Evolutionary conservation across 2,888 invertebrate genomes (phyloP).

Genomic region (Apocheima hispidaria): DNA sequence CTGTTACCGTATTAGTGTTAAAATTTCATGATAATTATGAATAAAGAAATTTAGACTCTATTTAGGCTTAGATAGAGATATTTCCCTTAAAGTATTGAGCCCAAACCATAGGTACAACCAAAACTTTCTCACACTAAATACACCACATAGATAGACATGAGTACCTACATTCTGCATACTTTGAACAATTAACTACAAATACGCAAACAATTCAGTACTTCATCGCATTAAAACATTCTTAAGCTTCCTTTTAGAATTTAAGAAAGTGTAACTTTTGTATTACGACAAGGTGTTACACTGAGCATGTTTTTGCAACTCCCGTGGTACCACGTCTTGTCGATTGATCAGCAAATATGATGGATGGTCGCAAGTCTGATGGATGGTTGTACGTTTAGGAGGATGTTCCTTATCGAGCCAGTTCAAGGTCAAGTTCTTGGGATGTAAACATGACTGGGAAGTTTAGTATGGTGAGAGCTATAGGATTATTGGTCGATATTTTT

Average conservation of each 20-base stretch:
- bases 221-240: constrained; percentile 1
- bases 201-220: constrained; percentile 8
- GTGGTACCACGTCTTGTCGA: constrained; percentile 55
- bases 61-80: too few relatives aligned
- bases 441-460: constrained; percentile 26
- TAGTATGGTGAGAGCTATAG: not conserved
- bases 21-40: too few relatives aligned
- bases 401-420: constrained; percentile 33
- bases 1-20: too few relatives aligned
- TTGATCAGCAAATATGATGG: constrained; percentile 60
- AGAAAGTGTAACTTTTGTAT: not conserved
- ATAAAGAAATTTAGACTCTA: too few relatives aligned
- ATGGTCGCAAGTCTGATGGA: constrained; percentile 50
- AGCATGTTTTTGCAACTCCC: constrained; percentile 15
- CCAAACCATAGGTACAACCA: not conserved
- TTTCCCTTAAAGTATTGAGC: not conserved
- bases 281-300: constrained; percentile 4
- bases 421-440: constrained; percentile 43
- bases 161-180: constrained; percentile 9
- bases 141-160: constrained; percentile 8
- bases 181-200: constrained; percentile 7
- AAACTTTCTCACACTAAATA: constrained; percentile 7
- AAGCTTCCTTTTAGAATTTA: not conserved
- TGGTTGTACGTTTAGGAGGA: constrained; percentile 43
- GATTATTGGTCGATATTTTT: not conserved